These are phyloP conservation scores for Lysandra coridon DNA, from an alignment of 2,888 invertebrate species.

Conservation along the genomic window DNA sequence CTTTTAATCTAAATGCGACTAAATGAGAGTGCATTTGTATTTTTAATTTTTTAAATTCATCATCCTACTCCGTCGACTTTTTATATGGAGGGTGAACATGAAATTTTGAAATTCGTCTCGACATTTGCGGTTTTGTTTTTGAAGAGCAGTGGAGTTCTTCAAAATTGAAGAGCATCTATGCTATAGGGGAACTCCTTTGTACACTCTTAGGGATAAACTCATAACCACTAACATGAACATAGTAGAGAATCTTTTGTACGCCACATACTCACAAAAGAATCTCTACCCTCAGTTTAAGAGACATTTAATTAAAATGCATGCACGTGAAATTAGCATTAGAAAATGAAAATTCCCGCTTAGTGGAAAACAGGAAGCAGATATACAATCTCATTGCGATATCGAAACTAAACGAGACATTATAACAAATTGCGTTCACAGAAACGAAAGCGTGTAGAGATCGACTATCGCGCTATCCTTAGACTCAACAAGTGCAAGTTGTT, in stretches of 20 bases:
- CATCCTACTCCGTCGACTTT: background rate
- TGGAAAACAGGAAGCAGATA: conserved; percentile 10
- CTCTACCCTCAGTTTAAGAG: background rate
- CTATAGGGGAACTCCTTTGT: background rate
- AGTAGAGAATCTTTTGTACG: background rate
- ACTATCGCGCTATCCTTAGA: conserved; percentile 9
- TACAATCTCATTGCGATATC: background rate
- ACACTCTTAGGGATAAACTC: background rate
- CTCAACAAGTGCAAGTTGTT: conserved; percentile 37
- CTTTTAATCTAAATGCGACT: conserved; percentile 22
- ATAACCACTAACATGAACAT: background rate
- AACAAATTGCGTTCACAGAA: conserved; percentile 27
- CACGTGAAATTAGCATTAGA: background rate
- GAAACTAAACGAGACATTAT: conserved; percentile 6
- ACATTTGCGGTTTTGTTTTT: background rate
- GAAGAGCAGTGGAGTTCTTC: background rate
- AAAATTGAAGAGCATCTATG: background rate
- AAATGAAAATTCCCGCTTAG: background rate
- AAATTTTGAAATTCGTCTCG: background rate
- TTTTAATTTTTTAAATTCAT: background rate
- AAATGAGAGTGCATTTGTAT: conserved; percentile 8
- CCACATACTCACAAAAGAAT: background rate
- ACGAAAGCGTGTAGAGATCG: conserved; percentile 28
- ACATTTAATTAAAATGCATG: background rate
- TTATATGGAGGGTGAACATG: background rate